phyloP scores from a whole-genome alignment of 2,113 vertebrate species.

The Bolborhynchus lineola region DNA sequence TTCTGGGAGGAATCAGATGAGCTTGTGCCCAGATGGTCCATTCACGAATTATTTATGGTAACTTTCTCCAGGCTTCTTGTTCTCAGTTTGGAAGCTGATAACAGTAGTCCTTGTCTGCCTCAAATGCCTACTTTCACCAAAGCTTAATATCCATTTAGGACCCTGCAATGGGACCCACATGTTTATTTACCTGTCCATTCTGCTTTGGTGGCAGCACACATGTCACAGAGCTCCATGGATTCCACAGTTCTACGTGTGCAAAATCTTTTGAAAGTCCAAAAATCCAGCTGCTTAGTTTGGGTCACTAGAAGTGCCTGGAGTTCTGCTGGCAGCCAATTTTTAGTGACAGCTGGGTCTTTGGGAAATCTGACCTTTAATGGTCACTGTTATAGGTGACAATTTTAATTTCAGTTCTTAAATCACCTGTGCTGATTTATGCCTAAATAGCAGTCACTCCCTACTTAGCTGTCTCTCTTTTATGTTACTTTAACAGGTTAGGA shows the following conservation, averaged over 20 bases:
- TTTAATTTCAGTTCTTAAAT: conserved; percentile 25
- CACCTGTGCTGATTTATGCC: conserved; percentile 13
- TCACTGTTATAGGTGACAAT: background rate
- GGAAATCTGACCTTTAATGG: background rate
- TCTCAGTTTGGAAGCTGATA: background rate
- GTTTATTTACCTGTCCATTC: background rate
- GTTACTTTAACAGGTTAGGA: background rate
- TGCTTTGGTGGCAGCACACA: background rate
- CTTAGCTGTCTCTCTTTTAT: conserved; percentile 2
- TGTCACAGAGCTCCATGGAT: background rate
- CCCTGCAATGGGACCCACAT: background rate
- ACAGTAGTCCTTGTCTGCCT: background rate
- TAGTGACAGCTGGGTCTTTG: background rate
- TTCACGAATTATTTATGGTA: background rate
- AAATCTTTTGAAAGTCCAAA: background rate
- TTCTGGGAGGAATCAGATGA: background rate
- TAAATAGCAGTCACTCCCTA: conserved; percentile 14
- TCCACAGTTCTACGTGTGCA: background rate
- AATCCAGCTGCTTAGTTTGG: background rate
- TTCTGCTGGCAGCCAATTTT: background rate
- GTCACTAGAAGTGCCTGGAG: background rate
- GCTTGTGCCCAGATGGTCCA: background rate
- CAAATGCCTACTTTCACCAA: background rate
- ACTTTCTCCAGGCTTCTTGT: background rate
- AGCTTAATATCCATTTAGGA: background rate